These are phyloP conservation scores for Pristiophorus japonicus DNA, from an alignment of 2,113 vertebrate species.

Conservation along the genomic window DNA sequence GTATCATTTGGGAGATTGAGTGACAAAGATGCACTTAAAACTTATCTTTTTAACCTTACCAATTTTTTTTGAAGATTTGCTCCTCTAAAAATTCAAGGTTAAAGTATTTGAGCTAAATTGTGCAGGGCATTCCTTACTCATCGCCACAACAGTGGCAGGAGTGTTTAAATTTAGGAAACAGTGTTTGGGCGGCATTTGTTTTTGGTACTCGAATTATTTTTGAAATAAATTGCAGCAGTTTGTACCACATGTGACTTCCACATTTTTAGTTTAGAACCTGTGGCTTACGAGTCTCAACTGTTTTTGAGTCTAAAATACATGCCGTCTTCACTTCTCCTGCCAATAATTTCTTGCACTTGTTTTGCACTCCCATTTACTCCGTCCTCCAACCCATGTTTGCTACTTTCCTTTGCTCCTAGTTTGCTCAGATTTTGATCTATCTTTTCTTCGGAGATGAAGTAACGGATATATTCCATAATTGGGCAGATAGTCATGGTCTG, in stretches of 20 bases:
- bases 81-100: conserved; percentile 11
- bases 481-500: not conserved
- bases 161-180: not conserved
- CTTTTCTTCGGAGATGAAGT: not conserved
- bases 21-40: not conserved
- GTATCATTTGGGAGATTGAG: conserved; percentile 14
- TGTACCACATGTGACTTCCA: not conserved
- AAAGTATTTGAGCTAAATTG: too few species aligned
- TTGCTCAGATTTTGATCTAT: not conserved
- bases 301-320: not conserved
- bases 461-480: not conserved
- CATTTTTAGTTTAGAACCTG: not conserved
- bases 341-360: not conserved
- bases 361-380: not conserved
- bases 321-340: not conserved
- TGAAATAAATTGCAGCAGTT: not conserved
- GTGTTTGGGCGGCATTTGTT: not conserved
- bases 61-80: not conserved
- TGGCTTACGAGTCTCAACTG: not conserved
- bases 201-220: not conserved
- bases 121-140: not conserved
- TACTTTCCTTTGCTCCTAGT: not conserved
- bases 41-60: conserved; percentile 8
- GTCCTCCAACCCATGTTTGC: not conserved
- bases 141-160: not conserved